Conservation (phyloP, 2,113 vertebrate species). For the Caretta caretta region DNA sequence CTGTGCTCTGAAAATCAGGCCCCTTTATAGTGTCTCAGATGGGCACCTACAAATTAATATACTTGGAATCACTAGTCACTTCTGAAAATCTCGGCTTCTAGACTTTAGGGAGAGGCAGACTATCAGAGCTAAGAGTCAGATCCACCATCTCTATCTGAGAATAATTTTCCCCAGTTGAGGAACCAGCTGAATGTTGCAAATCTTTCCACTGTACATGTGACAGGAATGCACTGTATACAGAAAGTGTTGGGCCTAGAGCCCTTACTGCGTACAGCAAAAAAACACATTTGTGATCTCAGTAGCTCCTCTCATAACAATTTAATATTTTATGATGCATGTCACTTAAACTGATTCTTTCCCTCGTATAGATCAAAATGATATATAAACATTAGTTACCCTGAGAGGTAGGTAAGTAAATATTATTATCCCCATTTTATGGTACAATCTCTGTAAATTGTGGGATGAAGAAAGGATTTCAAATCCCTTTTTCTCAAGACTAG, state of each 20-base stretch:
- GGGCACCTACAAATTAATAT: not conserved
- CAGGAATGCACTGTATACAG: not conserved
- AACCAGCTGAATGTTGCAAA: not conserved
- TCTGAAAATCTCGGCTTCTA: not conserved
- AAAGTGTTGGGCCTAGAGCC: not conserved
- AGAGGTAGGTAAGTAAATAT: not conserved
- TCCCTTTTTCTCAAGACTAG: not conserved
- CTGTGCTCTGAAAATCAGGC: not conserved
- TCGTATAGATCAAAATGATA: not conserved
- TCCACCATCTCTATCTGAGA: not conserved
- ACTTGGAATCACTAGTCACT: not conserved
- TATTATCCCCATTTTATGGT: not conserved
- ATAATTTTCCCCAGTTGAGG: not conserved
- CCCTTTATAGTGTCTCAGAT: not conserved
- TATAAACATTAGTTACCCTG: not conserved
- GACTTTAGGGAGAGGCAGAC: not conserved
- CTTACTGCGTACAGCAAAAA: not conserved
- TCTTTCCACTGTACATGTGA: not conserved
- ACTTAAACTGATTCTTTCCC: not conserved
- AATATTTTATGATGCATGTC: not conserved
- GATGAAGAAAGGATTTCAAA: constrained; percentile 24
- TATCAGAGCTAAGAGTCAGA: not conserved
- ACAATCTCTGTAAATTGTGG: not conserved
- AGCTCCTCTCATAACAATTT: not conserved
- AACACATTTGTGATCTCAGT: not conserved